Percentiles rank a stretch among this genome's conserved stretches.
These are phyloP conservation scores for Pachypsylla venusta DNA, from an alignment of 1,140 invertebrate species.

Conservation along the genomic window DNA sequence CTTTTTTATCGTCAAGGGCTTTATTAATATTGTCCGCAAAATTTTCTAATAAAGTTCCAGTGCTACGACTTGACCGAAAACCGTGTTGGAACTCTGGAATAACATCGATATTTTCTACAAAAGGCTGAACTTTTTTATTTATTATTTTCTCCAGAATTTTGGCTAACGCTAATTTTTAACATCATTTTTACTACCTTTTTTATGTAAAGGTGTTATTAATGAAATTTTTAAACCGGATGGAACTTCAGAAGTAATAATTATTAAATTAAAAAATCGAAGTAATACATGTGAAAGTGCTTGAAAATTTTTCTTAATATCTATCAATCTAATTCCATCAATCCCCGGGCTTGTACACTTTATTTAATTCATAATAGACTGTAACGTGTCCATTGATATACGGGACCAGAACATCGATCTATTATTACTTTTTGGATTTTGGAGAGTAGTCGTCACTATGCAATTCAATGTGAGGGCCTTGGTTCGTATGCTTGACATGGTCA, in stretches of 20 bases:
- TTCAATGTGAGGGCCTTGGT: not conserved
- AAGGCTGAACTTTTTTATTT: not conserved
- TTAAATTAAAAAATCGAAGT: not conserved
- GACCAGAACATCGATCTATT: not conserved
- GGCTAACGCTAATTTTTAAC: not conserved
- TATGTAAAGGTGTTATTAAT: not conserved
- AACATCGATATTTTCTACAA: not conserved
- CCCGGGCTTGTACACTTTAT: not conserved
- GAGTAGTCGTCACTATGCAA: not conserved
- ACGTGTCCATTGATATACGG: not conserved
- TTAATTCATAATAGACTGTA: not conserved
- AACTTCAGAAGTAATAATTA: not conserved
- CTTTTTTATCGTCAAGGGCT: not conserved
- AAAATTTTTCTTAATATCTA: not conserved
- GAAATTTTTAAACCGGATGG: not conserved
- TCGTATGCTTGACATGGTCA: not conserved
- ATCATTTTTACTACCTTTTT: not conserved
- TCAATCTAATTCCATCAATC: not conserved
- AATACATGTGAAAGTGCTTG: not conserved
- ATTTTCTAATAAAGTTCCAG: not conserved
- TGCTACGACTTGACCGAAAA: not conserved
- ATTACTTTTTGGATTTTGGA: not conserved
- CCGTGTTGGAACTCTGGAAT: constrained; percentile 1
- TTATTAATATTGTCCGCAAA: not conserved
- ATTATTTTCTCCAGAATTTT: constrained; percentile 1